Evolutionary conservation across 1,140 invertebrate genomes (phyloP), one percentile per base, ranked within the genome.

Genomic region (Brachionus angularis): DNA sequence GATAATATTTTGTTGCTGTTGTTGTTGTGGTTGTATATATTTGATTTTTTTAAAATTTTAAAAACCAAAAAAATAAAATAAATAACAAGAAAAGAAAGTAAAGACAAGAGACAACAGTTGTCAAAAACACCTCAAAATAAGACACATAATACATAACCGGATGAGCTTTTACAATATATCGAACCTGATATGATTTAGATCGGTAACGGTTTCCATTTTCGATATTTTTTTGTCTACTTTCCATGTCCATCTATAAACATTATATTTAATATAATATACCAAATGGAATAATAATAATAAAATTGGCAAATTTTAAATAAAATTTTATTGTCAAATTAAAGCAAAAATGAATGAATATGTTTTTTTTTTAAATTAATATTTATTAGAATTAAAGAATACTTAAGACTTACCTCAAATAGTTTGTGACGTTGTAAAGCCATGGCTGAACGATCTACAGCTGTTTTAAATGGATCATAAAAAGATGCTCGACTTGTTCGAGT

Each of bases 101-200:
- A 42, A 10, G 16, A 16, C 39, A 10, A 42, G 10, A 42, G 16
- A 42, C 39, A 10, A 16, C 39, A n/a, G n/a, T n/a, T n/a, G n/a
- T 58, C 53, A 39, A 58, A 50, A 67, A 67, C 39, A 67, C 62
- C 62, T 67, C 62, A 67, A 67, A 67, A 67, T 47, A 67, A 46
- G 62, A 47, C 62, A 67, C 62, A 67, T 67, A 67, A 67, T 67
- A 67, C 42, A 29, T 33, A 67, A 67, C 62, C 62, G 62, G 62
- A 46, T 67, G 62, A 67, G 62, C 62, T 67, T 47, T 50, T 67
- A 67, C 31, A 33, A 64, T 44, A 25, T 34, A 47, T 67, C 62
- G 62, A 67, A 67, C 62, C 62, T 67, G 62, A 34, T 47, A 47
- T 67, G 62, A 67, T 67, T 67, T 67, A 46, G 62, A 67, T 47